Evolutionary conservation across 2,113 vertebrate genomes (phyloP).

Genomic region (Ranitomeya variabilis): DNA sequence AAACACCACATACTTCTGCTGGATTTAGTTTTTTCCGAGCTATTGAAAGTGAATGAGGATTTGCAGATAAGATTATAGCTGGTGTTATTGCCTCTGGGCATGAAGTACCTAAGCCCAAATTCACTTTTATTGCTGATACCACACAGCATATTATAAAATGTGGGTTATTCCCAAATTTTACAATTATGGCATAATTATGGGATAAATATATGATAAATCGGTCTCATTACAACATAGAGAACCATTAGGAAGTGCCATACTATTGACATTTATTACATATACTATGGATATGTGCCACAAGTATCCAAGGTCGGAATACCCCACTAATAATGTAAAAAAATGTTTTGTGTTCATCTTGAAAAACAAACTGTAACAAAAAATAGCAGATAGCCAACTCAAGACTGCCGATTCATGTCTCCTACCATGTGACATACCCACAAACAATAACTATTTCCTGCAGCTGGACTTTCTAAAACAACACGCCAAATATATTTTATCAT

Average conservation of each 20-base stretch:
- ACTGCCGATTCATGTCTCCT: not conserved
- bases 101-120: no score
- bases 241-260: no score
- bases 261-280: not conserved
- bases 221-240: no score
- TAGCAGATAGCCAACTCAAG: not conserved
- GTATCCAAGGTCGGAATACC: not conserved
- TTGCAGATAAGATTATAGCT: no score
- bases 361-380: not conserved
- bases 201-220: no score
- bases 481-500: not conserved
- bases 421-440: not conserved
- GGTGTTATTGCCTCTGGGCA: no score
- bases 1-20: not conserved
- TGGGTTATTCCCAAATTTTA: no score
- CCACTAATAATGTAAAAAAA: not conserved
- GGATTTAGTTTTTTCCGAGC: not conserved
- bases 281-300: not conserved
- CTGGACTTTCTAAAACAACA: not conserved
- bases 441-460: constrained; percentile 9
- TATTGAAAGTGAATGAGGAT: not conserved
- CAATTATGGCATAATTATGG: no score
- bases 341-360: not conserved
- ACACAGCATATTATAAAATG: no score
- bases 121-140: no score